A percentile compares a stretch with the other conserved stretches of the same genome.
Conservation (phyloP, 2,888 invertebrate species). For the Lithophane ornitopus region DNA sequence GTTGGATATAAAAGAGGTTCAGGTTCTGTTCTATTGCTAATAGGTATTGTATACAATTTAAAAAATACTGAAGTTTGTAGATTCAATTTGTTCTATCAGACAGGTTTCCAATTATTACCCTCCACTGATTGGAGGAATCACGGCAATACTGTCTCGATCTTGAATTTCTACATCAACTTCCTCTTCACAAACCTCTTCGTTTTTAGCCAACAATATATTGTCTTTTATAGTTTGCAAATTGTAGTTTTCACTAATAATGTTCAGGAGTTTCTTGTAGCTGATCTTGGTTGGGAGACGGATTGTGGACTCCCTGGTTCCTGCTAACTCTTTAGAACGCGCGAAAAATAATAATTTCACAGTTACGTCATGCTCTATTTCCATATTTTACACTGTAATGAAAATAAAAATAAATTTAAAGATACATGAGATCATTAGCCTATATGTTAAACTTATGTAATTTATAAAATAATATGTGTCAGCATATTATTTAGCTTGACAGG, state of each 20-base stretch:
- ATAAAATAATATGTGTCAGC: background rate
- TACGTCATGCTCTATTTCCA: slow-evolving; percentile 87
- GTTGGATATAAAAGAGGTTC: background rate
- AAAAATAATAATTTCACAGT: slow-evolving; percentile 95
- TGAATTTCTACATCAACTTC: slow-evolving; percentile 90
- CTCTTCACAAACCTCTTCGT: slow-evolving; percentile 94
- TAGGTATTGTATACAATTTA: background rate
- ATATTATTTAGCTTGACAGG: background rate
- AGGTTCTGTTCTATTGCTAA: background rate
- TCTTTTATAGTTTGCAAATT: slow-evolving; percentile 92
- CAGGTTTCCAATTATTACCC: slow-evolving; percentile 90
- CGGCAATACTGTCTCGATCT: slow-evolving; percentile 95
- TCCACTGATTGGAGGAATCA: slow-evolving; percentile 98
- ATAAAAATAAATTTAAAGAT: background rate
- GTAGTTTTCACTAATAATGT: slow-evolving; percentile 91
- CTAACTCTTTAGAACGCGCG: slow-evolving; percentile 96
- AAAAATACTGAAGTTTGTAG: slow-evolving; percentile 16
- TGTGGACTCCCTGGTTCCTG: slow-evolving; percentile 91
- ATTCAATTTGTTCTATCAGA: background rate
- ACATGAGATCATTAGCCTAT: background rate
- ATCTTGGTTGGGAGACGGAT: slow-evolving; percentile 89
- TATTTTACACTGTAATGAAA: slow-evolving; percentile 80
- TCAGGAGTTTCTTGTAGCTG: slow-evolving; percentile 91
- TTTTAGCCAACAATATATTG: slow-evolving; percentile 94
- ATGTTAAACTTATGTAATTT: background rate